phyloP scores from a whole-genome alignment of 2,888 invertebrate genomes.

The Panzeria rudis region DNA sequence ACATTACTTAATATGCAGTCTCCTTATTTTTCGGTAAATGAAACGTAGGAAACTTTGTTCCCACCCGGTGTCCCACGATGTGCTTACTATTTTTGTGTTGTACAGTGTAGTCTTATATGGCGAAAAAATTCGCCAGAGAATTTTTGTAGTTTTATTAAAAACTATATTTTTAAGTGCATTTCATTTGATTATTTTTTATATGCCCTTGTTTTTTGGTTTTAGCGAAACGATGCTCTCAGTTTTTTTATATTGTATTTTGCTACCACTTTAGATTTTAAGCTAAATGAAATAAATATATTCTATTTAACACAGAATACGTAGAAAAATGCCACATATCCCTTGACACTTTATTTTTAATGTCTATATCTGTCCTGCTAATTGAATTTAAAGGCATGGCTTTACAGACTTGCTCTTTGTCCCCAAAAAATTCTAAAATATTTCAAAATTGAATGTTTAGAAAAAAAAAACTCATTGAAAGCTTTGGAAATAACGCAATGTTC shows the following conservation, averaged over 20 bases:
- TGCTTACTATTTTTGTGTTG: too few relatives aligned
- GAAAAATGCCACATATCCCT: slow-evolving; percentile 4
- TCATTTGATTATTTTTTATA: too few relatives aligned
- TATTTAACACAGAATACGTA: not conserved
- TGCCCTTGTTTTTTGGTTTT: too few relatives aligned
- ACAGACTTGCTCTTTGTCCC: not conserved
- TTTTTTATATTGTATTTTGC: slow-evolving; percentile 50
- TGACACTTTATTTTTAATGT: slow-evolving; percentile 31
- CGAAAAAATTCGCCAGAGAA: too few relatives aligned
- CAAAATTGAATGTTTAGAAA: slow-evolving; percentile 26
- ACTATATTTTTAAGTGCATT: too few relatives aligned
- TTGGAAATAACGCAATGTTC: slow-evolving; percentile 43
- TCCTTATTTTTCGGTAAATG: too few relatives aligned
- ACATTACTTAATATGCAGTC: too few relatives aligned
- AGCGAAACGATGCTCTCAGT: not conserved
- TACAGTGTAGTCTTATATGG: too few relatives aligned
- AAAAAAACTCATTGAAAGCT: not conserved
- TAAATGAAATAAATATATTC: slow-evolving; percentile 6
- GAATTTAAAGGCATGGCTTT: slow-evolving; percentile 50
- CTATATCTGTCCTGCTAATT: slow-evolving; percentile 63
- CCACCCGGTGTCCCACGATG: too few relatives aligned
- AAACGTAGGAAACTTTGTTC: too few relatives aligned
- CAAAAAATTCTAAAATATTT: not conserved
- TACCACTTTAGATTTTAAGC: slow-evolving; percentile 26
- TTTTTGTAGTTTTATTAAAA: too few relatives aligned